Conservation (phyloP, 1,140 invertebrate genomes). For the Heliconius melpomene region DNA sequence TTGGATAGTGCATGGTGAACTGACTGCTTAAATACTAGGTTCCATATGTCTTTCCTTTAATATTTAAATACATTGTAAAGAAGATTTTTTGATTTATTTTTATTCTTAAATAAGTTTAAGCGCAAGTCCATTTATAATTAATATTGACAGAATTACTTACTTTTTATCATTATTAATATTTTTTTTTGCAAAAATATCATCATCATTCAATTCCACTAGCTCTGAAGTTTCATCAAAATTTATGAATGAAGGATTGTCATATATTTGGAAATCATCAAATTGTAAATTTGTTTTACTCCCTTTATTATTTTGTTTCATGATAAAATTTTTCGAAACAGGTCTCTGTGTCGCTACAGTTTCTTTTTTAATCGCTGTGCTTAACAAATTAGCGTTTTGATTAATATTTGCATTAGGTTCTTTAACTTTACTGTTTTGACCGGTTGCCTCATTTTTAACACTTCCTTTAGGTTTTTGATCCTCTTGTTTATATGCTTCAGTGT, state of each 20-base stretch:
- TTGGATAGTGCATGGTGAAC: too few species aligned
- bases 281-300: neutral
- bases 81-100: too few species aligned
- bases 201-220: conserved; percentile 22
- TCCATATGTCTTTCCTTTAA: too few species aligned
- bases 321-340: neutral
- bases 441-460: neutral
- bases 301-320: neutral
- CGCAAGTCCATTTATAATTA: too few species aligned
- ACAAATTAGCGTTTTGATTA: neutral
- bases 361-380: neutral
- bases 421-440: neutral
- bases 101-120: too few species aligned
- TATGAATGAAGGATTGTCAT: conserved; percentile 25
- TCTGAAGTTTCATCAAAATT: conserved; percentile 18
- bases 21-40: too few species aligned
- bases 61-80: too few species aligned
- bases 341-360: neutral
- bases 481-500: neutral
- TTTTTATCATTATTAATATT: neutral
- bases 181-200: conserved; percentile 15
- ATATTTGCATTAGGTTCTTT: neutral
- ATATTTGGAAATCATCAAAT: conserved; percentile 24
- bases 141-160: neutral
- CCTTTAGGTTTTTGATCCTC: neutral